These are phyloP conservation scores for Amphiprion ocellaris DNA, from an alignment of 2,113 vertebrate genomes.

Conservation along the genomic window DNA sequence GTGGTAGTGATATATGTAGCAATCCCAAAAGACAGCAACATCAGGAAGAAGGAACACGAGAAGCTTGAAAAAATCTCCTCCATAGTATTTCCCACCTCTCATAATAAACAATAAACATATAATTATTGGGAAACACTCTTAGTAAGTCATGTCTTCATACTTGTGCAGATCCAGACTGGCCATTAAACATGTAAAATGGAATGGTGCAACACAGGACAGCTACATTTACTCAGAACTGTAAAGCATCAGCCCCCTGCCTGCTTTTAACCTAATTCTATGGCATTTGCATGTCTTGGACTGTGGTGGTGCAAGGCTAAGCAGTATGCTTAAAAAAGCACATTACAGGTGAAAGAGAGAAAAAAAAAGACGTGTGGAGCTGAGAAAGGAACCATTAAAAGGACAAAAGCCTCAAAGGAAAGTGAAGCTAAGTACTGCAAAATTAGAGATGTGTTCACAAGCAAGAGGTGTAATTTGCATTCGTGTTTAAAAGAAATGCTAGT, in stretches of 20 bases:
- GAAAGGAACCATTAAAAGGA: not conserved
- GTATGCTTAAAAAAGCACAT: not conserved
- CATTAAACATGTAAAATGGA: conserved; percentile 21
- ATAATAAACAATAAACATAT: not conserved
- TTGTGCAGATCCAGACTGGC: not conserved
- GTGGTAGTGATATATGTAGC: too few species aligned
- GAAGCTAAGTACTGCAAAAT: too few species aligned
- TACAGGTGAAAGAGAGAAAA: not conserved
- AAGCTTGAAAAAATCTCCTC: not conserved
- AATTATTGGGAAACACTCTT: not conserved
- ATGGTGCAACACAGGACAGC: not conserved
- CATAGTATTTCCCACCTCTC: not conserved
- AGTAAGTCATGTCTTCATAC: not conserved
- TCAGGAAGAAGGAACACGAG: too few species aligned
- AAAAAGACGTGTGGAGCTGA: not conserved
- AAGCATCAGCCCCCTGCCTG: not conserved
- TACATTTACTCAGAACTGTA: not conserved
- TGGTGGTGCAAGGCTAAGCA: not conserved
- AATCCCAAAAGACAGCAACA: too few species aligned
- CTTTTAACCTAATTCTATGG: not conserved
- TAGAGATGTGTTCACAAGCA: too few species aligned
- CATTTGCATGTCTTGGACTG: not conserved
- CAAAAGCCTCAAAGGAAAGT: too few species aligned
- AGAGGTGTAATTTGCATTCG: too few species aligned
- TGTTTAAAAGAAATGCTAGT: too few species aligned